A percentile compares a stretch with the other conserved stretches of the same genome.
These are phyloP conservation scores for Marmota monax DNA, from an alignment of 2,113 vertebrate genomes.

Conservation along the genomic window DNA sequence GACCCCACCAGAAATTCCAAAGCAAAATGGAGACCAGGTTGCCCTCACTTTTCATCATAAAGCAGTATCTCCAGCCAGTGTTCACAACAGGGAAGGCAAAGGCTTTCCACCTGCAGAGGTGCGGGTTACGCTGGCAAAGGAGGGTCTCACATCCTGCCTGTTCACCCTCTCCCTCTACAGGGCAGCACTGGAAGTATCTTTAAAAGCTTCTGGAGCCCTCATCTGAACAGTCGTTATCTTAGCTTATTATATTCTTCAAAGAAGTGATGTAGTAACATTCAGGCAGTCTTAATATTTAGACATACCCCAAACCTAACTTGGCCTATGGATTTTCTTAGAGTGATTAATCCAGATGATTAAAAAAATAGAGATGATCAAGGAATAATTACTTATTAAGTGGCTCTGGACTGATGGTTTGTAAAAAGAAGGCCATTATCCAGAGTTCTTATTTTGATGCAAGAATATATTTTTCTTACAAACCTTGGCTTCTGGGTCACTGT, in stretches of 20 bases:
- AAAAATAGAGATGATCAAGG: not conserved
- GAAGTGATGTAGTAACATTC: not conserved
- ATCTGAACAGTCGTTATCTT: not conserved
- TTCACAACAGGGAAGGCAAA: not conserved
- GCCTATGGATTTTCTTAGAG: not conserved
- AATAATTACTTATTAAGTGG: not conserved
- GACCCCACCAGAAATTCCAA: not conserved
- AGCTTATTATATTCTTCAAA: not conserved
- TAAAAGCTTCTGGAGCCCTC: not conserved
- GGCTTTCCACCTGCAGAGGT: not conserved
- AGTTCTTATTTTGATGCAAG: not conserved
- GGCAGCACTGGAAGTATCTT: not conserved
- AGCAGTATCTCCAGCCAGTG: not conserved
- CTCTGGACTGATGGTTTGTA: not conserved
- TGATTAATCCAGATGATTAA: not conserved
- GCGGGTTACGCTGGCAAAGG: not conserved
- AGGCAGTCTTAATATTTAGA: not conserved
- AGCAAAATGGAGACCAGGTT: not conserved
- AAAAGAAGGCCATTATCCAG: not conserved
- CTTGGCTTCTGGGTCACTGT: conserved; percentile 95
- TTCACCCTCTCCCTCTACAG: not conserved
- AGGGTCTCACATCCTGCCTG: not conserved
- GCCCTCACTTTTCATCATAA: not conserved
- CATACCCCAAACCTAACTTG: not conserved
- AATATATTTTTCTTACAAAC: conserved; percentile 86